Evolutionary conservation across 2,888 invertebrate species (phyloP), one percentile per base, ranked within the genome.

Genomic region (Ditylenchus weischeri): DNA sequence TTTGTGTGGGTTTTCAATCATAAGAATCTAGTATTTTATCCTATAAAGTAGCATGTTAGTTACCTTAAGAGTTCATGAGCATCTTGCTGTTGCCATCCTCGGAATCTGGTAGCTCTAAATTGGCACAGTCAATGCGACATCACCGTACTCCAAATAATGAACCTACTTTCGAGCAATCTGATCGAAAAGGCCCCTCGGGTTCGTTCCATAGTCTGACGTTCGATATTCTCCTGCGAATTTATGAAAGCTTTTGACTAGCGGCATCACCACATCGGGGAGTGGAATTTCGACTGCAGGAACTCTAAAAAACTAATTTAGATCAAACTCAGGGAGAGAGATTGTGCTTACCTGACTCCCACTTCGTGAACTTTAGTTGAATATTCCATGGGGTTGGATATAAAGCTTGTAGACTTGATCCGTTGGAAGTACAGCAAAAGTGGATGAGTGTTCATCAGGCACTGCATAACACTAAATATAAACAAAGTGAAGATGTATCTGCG

Each of bases 11-110:
- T 4, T 29, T 29, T 5, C 5, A 29, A 29, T 29, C 29, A 29
- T 5, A 29, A 29, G 29, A 29, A 29, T 29, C 29, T 29, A 29
- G 29, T 5, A 29, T 4, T 29, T 29, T 29, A 29, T 29, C n/a
- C n/a, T n/a, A 5, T 29, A 29, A 29, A 29, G 5, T 5, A 29
- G 29, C 29, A 29, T 29, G 5, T 29, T 29, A 29, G 29, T 2
- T 29, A 54, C 54, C 54, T 54, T 54, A 54, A 54, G 65, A 96
- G 85, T 84, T 98, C 96, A 81, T 98, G 96, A 0, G 95, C 89
- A 84, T 98, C 96, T 82, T 98, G 96, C 82, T 98, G 95, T 78
- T 93, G 91, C 2, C 90, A 92, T 13, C 93, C 93, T 63, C 90
- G 90, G 84, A 94, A 95, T 83, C 93, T 90, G 0, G 91, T 90